These are phyloP conservation scores for Salvator merianae DNA, from an alignment of 2,113 vertebrate genomes.

Conservation along the genomic window DNA sequence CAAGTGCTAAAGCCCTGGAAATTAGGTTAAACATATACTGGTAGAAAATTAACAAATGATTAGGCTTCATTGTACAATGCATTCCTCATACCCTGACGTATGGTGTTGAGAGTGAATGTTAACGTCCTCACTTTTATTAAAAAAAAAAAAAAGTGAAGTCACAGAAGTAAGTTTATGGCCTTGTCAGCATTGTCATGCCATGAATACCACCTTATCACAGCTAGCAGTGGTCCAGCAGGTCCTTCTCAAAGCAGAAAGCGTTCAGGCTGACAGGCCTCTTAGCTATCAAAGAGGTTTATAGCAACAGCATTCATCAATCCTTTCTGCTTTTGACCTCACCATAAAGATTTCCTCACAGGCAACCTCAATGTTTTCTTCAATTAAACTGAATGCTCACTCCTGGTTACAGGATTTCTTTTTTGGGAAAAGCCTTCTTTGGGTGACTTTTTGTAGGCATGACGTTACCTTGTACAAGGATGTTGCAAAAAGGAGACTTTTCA, in stretches of 20 bases:
- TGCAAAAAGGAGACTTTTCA: too few species aligned
- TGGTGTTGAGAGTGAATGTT: constrained; percentile 32
- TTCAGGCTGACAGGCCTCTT: neutral
- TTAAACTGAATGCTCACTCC: too few species aligned
- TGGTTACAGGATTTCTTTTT: too few species aligned
- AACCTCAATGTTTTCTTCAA: too few species aligned
- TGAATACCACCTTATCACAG: too few species aligned
- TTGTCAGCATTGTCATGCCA: too few species aligned
- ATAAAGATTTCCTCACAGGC: neutral
- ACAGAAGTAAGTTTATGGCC: too few species aligned
- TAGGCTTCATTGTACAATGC: constrained; percentile 42
- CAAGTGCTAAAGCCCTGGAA: constrained; percentile 63
- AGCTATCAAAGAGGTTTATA: neutral
- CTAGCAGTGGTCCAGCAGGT: neutral
- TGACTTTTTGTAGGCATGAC: too few species aligned
- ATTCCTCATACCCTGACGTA: constrained; percentile 39
- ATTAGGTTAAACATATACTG: constrained; percentile 68
- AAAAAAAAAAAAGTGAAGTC: too few species aligned
- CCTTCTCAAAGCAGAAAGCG: neutral
- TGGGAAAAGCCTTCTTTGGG: too few species aligned
- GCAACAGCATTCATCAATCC: neutral
- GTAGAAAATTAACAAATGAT: constrained; percentile 68
- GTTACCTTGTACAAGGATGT: too few species aligned
- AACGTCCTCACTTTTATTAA: constrained; percentile 46
- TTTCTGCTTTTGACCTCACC: neutral